These are phyloP conservation scores for Cephus rjabovi DNA, from an alignment of 2,888 invertebrate species.

Conservation along the genomic window DNA sequence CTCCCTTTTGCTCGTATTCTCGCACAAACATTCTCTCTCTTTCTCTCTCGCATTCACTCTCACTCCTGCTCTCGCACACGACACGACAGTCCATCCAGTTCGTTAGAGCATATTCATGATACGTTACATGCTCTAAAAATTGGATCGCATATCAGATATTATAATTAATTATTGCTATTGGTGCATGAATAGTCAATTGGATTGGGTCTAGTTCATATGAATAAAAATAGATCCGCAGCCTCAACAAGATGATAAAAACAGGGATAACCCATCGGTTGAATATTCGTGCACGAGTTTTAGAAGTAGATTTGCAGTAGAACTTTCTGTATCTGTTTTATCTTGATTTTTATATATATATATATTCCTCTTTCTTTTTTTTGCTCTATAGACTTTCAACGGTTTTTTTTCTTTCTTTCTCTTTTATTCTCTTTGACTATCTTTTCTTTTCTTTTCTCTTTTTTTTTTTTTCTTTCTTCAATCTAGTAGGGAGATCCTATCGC, in stretches of 20 bases:
- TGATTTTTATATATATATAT: slow-evolving; percentile 10
- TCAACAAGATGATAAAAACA: too few species aligned
- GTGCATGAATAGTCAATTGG: slow-evolving; percentile 50
- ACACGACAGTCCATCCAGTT: slow-evolving; percentile 37
- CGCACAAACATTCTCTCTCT: slow-evolving; percentile 18
- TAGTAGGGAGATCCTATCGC: slow-evolving; percentile 42
- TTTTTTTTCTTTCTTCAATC: slow-evolving; percentile 24
- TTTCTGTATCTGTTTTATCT: slow-evolving; percentile 30
- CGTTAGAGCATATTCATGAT: slow-evolving; percentile 62
- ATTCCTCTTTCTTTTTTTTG: neutral
- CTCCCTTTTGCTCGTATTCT: slow-evolving; percentile 19
- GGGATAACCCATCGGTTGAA: slow-evolving; percentile 23
- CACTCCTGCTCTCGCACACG: slow-evolving; percentile 4
- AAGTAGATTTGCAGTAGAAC: slow-evolving; percentile 66
- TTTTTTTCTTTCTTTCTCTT: too few species aligned
- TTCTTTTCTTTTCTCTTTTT: neutral
- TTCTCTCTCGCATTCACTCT: slow-evolving; percentile 21
- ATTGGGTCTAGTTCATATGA: neutral
- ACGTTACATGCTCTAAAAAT: slow-evolving; percentile 63
- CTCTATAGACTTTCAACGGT: too few species aligned
- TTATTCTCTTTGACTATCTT: neutral
- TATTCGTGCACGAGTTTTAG: slow-evolving; percentile 45
- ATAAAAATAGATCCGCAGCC: neutral
- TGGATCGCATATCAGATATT: slow-evolving; percentile 57
- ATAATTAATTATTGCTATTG: slow-evolving; percentile 56